A percentile compares a stretch with the other conserved stretches of the same genome.
Conservation (phyloP, 2,113 vertebrate genomes). For the Vulpes vulpes region DNA sequence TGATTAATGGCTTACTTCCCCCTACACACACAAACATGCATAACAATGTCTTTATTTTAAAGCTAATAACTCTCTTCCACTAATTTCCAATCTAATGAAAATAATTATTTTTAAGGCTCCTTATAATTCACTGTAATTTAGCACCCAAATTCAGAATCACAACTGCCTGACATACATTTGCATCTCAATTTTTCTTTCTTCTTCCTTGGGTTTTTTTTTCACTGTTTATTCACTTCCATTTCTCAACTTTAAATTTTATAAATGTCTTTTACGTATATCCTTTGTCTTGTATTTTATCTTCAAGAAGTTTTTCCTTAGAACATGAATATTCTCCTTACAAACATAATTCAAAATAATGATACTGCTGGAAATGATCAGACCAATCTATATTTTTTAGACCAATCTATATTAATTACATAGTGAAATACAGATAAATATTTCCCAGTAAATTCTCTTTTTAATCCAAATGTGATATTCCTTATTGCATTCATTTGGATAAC, state of each 20-base stretch:
- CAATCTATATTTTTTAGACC: neutral
- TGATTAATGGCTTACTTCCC: neutral
- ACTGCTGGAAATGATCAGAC: neutral
- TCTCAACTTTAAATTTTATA: neutral
- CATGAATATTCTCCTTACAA: neutral
- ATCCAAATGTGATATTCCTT: neutral
- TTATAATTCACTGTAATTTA: constrained; percentile 13
- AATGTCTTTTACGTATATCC: neutral
- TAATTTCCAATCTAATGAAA: neutral
- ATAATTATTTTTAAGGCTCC: constrained; percentile 29
- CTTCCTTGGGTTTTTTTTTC: neutral
- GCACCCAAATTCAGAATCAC: neutral
- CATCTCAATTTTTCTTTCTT: neutral
- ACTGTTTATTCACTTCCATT: neutral
- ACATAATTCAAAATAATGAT: constrained; percentile 44
- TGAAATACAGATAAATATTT: neutral
- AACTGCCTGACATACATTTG: neutral
- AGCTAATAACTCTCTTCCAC: neutral
- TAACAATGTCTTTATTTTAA: neutral
- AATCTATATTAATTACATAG: neutral
- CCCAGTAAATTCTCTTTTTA: neutral
- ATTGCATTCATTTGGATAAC: neutral
- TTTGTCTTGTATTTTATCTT: neutral
- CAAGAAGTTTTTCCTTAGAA: constrained; percentile 1
- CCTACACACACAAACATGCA: neutral